A percentile compares a stretch with the other conserved stretches of the same genome.
Conservation (phyloP, 2,888 invertebrate species). For the Pteria penguin region DNA sequence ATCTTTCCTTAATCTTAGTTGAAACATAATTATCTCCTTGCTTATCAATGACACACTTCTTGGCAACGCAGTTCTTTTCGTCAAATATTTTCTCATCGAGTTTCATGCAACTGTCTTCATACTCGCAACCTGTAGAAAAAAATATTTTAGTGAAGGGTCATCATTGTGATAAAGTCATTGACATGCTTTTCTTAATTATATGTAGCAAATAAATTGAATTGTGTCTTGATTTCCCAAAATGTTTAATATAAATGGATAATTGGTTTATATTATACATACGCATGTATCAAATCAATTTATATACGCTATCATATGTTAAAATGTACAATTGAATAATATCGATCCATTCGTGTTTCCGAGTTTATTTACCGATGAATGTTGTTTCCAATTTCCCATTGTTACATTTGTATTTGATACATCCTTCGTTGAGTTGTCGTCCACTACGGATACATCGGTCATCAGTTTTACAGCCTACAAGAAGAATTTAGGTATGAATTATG, state of each 20-base stretch:
- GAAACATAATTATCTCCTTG: conserved; percentile 17
- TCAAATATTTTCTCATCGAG: conserved; percentile 22
- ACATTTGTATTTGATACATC: conserved; percentile 35
- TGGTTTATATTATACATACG: no score
- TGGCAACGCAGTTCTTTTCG: conserved; percentile 26
- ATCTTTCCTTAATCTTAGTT: conserved; percentile 28
- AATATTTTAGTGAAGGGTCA: no score
- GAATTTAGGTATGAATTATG: no score
- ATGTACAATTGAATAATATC: no score
- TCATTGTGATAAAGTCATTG: background rate
- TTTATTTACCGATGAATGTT: conserved; percentile 15
- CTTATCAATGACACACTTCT: conserved; percentile 21
- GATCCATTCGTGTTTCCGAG: no score
- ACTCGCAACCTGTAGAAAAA: conserved; percentile 25
- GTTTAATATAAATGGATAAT: no score
- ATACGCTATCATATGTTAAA: no score
- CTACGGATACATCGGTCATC: conserved; percentile 18
- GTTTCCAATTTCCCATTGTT: conserved; percentile 24
- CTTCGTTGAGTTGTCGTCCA: background rate
- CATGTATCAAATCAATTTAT: no score
- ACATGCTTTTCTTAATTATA: background rate
- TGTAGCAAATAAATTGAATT: background rate
- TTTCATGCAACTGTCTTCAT: conserved; percentile 19
- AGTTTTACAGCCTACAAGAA: background rate
- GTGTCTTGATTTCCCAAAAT: no score